Conservation (phyloP, 1,140 invertebrate genomes). For the Delia radicum region DNA sequence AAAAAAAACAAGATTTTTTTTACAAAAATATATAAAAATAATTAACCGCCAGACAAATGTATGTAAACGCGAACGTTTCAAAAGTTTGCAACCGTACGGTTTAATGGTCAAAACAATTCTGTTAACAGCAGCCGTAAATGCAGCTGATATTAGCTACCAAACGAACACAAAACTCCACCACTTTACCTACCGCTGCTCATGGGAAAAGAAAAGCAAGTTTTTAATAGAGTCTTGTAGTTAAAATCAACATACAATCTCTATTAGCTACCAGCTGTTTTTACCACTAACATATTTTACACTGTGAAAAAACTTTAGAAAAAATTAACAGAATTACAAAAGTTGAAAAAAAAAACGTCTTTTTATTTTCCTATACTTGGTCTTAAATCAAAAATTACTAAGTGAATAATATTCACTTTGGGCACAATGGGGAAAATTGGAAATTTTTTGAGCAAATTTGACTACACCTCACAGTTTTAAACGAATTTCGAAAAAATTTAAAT, state of each 20-base stretch:
- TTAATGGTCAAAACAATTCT: constrained; percentile 30
- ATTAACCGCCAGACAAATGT: neutral
- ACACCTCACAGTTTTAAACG: no score
- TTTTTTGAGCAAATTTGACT: no score
- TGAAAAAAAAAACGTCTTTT: no score
- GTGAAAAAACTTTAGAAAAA: no score
- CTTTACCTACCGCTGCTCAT: neutral
- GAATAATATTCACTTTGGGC: no score
- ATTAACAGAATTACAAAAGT: no score
- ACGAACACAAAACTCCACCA: neutral
- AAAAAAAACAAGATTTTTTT: neutral
- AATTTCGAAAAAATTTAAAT: no score
- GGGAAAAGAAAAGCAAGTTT: neutral
- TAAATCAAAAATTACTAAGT: no score
- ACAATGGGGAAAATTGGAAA: no score
- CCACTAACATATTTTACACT: neutral
- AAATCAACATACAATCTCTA: neutral
- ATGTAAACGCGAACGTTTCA: constrained; percentile 17
- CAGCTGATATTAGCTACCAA: constrained; percentile 24
- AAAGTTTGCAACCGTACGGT: constrained; percentile 29
- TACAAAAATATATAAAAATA: neutral
- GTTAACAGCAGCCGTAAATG: constrained; percentile 25
- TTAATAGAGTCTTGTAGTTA: no score
- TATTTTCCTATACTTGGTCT: no score
- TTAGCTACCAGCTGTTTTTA: constrained; percentile 7